phyloP scores from a whole-genome alignment of 2,888 invertebrate species.

The Drosophila cracens region DNA sequence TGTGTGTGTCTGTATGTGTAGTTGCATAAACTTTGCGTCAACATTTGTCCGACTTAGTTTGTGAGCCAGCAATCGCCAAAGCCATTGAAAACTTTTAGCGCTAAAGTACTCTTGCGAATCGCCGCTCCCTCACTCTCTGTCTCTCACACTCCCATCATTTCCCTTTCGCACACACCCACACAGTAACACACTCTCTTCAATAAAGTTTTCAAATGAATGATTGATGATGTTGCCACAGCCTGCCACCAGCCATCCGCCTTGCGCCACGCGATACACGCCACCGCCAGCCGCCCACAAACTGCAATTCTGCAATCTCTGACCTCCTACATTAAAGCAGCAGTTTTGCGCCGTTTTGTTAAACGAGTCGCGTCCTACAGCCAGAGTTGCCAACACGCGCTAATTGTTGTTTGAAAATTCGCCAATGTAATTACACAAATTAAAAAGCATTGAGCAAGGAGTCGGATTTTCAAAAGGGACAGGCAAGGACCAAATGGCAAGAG shows the following conservation, averaged over 20 bases:
- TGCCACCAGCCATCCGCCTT: conserved; percentile 7
- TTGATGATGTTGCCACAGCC: conserved; percentile 68
- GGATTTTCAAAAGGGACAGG: not conserved
- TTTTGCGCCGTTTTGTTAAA: conserved; percentile 58
- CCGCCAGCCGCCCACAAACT: conserved; percentile 2
- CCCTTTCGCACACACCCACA: not conserved
- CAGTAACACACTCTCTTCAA: conserved; percentile 43
- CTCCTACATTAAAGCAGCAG: conserved; percentile 29
- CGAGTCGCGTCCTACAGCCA: conserved; percentile 60
- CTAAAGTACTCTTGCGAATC: conserved; percentile 61
- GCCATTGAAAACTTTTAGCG: conserved; percentile 74
- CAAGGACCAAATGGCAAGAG: not conserved
- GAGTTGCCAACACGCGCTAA: conserved; percentile 65
- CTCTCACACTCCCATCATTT: not conserved
- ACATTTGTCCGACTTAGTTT: conserved; percentile 55
- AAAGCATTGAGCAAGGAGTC: conserved; percentile 45
- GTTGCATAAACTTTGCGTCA: conserved; percentile 48
- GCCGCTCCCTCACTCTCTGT: not conserved
- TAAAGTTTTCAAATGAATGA: conserved; percentile 77
- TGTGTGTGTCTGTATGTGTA: conserved; percentile 15
- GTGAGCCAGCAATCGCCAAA: conserved; percentile 56
- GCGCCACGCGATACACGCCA: conserved; percentile 1
- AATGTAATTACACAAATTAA: conserved; percentile 76
- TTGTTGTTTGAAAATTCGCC: conserved; percentile 73
- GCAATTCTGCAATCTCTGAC: conserved; percentile 15